Percentiles rank a stretch among this genome's conserved stretches.
Evolutionary conservation across 2,888 invertebrate species (phyloP).

Genomic region (Dinocampus coccinellae): DNA sequence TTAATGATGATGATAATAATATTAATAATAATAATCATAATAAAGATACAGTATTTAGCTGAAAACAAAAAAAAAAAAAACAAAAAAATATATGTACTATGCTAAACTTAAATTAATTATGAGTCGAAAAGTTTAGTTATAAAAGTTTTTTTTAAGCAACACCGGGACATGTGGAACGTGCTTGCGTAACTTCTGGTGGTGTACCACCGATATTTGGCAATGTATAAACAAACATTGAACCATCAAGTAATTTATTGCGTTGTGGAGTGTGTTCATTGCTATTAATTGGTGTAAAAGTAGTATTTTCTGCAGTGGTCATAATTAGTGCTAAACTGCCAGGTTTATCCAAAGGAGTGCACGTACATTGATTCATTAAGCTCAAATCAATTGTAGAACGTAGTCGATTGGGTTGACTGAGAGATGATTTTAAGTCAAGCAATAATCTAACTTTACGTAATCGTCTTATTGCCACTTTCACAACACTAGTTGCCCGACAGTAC

Average conservation of each 20-base stretch:
- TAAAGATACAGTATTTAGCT: slow-evolving; percentile 6
- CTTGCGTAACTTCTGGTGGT: slow-evolving; percentile 52
- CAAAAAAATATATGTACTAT: background rate
- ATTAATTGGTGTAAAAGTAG: background rate
- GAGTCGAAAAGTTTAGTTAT: background rate
- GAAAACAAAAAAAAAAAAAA: background rate
- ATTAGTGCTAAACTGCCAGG: slow-evolving; percentile 48
- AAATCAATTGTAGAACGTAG: slow-evolving; percentile 55
- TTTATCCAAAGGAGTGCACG: slow-evolving; percentile 59
- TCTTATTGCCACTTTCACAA: slow-evolving; percentile 60
- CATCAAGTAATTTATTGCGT: slow-evolving; percentile 45
- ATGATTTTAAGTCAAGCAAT: slow-evolving; percentile 55
- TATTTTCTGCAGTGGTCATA: slow-evolving; percentile 1
- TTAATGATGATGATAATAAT: slow-evolving; percentile 20
- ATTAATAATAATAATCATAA: slow-evolving; percentile 16
- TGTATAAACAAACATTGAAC: slow-evolving; percentile 52
- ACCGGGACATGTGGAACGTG: slow-evolving; percentile 50
- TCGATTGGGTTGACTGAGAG: slow-evolving; percentile 44
- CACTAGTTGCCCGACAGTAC: slow-evolving; percentile 57
- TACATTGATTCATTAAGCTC: slow-evolving; percentile 54
- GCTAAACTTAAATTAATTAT: background rate
- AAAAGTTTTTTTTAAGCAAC: background rate
- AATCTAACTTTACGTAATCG: slow-evolving; percentile 56
- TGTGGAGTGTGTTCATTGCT: slow-evolving; percentile 33
- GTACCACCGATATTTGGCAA: slow-evolving; percentile 46